Conservation (phyloP, 2,888 invertebrate genomes). For the Caenorhabditis sp. region DNA sequence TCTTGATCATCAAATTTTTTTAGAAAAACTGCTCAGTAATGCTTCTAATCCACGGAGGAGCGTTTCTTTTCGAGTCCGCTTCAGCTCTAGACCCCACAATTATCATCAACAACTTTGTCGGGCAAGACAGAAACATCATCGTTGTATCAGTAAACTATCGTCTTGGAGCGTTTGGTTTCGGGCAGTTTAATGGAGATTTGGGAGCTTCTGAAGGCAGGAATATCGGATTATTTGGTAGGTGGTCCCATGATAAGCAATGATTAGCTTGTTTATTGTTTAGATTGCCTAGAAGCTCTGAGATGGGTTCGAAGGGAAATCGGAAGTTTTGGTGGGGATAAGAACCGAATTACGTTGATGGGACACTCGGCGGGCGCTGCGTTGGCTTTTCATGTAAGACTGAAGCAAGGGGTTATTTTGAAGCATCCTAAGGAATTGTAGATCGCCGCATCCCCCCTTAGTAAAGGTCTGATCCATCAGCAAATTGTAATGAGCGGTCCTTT, state of each 20-base stretch:
- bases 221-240: background rate
- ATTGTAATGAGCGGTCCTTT: conserved; percentile 21
- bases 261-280: background rate
- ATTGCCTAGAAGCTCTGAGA: conserved; percentile 29
- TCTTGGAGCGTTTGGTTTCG: conserved; percentile 59
- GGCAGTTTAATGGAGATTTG: conserved; percentile 40
- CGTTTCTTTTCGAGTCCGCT: conserved; percentile 40
- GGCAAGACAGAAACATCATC: conserved; percentile 62
- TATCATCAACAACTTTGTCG: conserved; percentile 66
- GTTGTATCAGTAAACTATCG: conserved; percentile 61
- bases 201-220: conserved; percentile 11
- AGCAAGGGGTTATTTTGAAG: background rate
- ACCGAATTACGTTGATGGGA: conserved; percentile 57
- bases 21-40: conserved; percentile 66
- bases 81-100: conserved; percentile 50
- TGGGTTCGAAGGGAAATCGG: conserved; percentile 56
- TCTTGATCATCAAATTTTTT: conserved; percentile 2
- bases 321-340: conserved; percentile 56
- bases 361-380: conserved; percentile 63
- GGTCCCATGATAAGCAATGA: no score
- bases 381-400: conserved; percentile 17
- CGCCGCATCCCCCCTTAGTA: background rate
- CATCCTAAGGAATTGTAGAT: background rate
- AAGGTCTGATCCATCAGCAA: conserved; percentile 5
- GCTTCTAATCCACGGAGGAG: conserved; percentile 64